Evolutionary conservation across 2,888 invertebrate species (phyloP).

Genomic region (Drosophila borealis): DNA sequence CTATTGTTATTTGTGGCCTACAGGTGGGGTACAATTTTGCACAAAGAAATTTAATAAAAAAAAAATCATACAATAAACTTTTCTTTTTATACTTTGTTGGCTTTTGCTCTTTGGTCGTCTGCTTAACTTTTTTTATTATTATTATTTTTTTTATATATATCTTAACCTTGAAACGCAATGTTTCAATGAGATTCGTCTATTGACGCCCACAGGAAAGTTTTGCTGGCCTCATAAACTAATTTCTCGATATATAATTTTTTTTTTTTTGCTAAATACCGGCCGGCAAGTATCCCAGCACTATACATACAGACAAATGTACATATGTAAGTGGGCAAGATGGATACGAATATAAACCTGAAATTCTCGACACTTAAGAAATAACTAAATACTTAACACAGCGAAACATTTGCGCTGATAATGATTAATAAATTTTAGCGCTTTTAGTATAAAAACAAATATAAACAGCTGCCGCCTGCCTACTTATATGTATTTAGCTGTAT

Average conservation of each 20-base stretch:
- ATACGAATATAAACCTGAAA: constrained; percentile 9
- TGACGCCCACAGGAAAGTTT: constrained; percentile 46
- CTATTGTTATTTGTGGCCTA: constrained; percentile 54
- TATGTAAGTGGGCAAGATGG: constrained; percentile 5
- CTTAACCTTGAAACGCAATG: constrained; percentile 51
- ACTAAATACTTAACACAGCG: constrained; percentile 48
- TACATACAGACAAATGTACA: not conserved
- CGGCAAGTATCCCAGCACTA: constrained; percentile 33
- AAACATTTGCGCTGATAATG: constrained; percentile 59
- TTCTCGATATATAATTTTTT: constrained; percentile 13
- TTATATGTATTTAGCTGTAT: constrained; percentile 16
- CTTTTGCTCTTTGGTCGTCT: constrained; percentile 3
- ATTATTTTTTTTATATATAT: constrained; percentile 10
- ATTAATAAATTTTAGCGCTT: constrained; percentile 58
- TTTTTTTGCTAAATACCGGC: constrained; percentile 47
- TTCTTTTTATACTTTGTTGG: constrained; percentile 17
- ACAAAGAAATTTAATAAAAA: constrained; percentile 1
- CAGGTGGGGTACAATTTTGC: constrained; percentile 42
- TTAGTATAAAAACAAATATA: constrained; percentile 31
- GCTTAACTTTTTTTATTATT: constrained; percentile 1
- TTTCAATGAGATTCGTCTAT: constrained; percentile 40
- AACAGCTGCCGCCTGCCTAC: constrained; percentile 37
- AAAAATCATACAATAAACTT: constrained; percentile 25
- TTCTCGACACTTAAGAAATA: constrained; percentile 9
- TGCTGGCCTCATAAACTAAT: constrained; percentile 57